A percentile compares a stretch with the other conserved stretches of the same genome.
phyloP scores from a whole-genome alignment of 2,888 invertebrate genomes.

The Lymantria monacha region DNA sequence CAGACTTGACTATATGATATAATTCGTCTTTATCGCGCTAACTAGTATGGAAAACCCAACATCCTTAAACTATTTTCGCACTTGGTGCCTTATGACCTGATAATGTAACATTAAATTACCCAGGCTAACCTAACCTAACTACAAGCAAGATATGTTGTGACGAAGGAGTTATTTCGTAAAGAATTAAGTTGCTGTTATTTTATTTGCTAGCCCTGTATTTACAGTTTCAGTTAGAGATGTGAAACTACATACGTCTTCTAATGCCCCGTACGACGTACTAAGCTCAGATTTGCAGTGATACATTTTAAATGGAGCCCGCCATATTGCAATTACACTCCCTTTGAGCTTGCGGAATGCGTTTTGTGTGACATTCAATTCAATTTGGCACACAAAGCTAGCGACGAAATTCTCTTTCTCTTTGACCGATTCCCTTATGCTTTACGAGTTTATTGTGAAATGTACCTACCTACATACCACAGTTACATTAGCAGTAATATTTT shows the following conservation, averaged over 20 bases:
- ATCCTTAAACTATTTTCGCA: too few species aligned
- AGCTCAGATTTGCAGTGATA: constrained; percentile 71
- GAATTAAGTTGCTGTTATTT: too few species aligned
- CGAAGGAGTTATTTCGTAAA: too few species aligned
- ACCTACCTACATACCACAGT: constrained; percentile 28
- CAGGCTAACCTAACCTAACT: too few species aligned
- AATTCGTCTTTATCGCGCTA: too few species aligned
- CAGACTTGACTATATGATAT: too few species aligned
- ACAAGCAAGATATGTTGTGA: too few species aligned
- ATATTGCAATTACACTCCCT: constrained; percentile 78
- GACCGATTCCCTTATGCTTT: constrained; percentile 63
- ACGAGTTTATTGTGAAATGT: constrained; percentile 62
- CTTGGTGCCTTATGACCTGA: too few species aligned
- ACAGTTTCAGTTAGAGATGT: constrained; percentile 18
- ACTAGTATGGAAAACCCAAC: too few species aligned
- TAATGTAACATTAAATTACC: too few species aligned
- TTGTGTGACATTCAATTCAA: constrained; percentile 78
- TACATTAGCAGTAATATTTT: too few species aligned
- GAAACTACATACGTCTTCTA: constrained; percentile 31
- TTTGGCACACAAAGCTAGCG: constrained; percentile 73
- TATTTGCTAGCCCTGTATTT: too few species aligned
- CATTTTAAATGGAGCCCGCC: constrained; percentile 76
- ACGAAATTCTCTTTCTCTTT: constrained; percentile 74
- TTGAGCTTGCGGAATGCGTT: constrained; percentile 73
- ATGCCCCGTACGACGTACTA: constrained; percentile 45